A percentile compares a stretch with the other conserved stretches of the same genome.
Conservation (phyloP, 2,888 invertebrate genomes). For the Trisateles emortualis region DNA sequence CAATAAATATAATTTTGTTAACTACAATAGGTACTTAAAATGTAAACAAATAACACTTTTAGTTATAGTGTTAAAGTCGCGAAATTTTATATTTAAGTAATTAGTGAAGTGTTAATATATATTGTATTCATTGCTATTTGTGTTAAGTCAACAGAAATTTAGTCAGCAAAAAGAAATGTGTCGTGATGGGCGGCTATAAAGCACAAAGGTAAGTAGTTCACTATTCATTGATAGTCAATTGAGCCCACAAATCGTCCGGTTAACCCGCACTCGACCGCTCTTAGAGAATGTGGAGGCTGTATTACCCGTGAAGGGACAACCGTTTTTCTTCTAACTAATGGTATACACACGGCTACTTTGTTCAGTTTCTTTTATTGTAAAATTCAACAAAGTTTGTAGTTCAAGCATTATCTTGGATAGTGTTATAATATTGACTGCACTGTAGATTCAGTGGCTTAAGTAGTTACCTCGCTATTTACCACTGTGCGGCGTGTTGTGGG, state of each 20-base stretch:
- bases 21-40: too few relatives aligned
- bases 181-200: conserved; percentile 43
- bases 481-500: too few relatives aligned
- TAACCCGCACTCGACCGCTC: conserved; percentile 64
- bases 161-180: conserved; percentile 4
- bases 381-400: not conserved
- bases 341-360: conserved; percentile 40
- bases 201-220: conserved; percentile 61
- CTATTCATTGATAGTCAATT: conserved; percentile 81
- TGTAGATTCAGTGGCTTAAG: too few relatives aligned
- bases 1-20: too few relatives aligned
- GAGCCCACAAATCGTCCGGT: conserved; percentile 75
- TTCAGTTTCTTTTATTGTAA: conserved; percentile 30
- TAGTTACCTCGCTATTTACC: too few relatives aligned
- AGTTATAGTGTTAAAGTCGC: too few relatives aligned
- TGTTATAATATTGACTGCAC: too few relatives aligned
- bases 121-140: not conserved
- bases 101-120: too few relatives aligned
- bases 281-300: conserved; percentile 54
- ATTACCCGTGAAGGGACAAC: conserved; percentile 48
- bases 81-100: too few relatives aligned
- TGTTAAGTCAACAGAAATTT: too few relatives aligned
- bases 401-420: too few relatives aligned
- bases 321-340: conserved; percentile 56
- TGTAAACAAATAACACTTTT: too few relatives aligned